Percentiles rank a stretch among this genome's conserved stretches.
These are phyloP conservation scores for Amorpha juglandis DNA, from an alignment of 2,888 invertebrate species.

Conservation along the genomic window DNA sequence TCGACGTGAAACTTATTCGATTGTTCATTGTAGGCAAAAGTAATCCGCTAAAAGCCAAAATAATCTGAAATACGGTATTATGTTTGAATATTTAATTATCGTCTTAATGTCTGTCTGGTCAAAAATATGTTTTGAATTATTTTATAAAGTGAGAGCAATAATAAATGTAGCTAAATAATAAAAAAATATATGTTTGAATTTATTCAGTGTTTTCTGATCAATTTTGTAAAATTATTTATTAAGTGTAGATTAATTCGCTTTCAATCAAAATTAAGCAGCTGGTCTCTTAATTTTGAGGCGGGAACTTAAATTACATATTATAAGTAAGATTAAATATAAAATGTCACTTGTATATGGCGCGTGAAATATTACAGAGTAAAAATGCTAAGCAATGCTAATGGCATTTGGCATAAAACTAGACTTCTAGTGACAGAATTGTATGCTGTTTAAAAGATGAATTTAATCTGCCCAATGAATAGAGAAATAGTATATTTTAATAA, in stretches of 20 bases:
- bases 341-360: background rate
- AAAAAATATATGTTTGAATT: background rate
- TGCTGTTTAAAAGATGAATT: too few species aligned
- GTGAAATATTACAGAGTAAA: background rate
- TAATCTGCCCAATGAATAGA: too few species aligned
- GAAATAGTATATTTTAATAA: background rate
- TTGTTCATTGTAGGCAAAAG: too few species aligned
- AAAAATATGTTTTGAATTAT: background rate
- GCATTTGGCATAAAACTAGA: background rate
- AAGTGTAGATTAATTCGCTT: background rate
- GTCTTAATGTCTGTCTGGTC: background rate
- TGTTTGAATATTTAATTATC: too few species aligned
- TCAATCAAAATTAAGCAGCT: slow-evolving; percentile 10
- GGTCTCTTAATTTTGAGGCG: slow-evolving; percentile 13
- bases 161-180: background rate
- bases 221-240: background rate
- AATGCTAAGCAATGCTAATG: background rate
- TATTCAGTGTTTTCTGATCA: background rate
- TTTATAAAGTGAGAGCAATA: background rate
- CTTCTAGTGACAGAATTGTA: background rate
- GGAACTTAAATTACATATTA: too few species aligned
- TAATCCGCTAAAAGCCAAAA: too few species aligned
- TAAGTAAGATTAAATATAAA: background rate
- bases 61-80: too few species aligned
- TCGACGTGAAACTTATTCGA: too few species aligned